Evolutionary conservation across 2,113 vertebrate species (phyloP), one percentile per base, ranked within the genome.

Genomic region (Caranx melampygus): DNA sequence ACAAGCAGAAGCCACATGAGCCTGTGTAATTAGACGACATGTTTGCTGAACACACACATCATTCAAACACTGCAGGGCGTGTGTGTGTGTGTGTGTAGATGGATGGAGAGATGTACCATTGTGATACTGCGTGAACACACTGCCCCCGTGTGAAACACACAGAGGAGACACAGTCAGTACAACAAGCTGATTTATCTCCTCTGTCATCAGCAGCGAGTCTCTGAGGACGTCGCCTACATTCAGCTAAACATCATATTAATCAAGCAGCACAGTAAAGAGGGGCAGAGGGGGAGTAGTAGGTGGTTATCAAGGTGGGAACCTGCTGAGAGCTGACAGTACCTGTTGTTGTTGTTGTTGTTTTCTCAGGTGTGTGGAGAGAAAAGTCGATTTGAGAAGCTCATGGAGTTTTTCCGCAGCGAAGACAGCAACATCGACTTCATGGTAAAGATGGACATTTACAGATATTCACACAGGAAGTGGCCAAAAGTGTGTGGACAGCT

Each of bases 381-480:
- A 78, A 94, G 92, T 5, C 94, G 95, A 33, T 96, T 96, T 0
- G 96, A 97, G 92, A 96, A 94, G 84, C 92, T 99, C 74, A 98
- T 99, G 97, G 98, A 99, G 37, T 99, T 96, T 92, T 99, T 99
- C 92, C 90, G 84, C 66, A 96, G 95, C 0, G 97, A 98, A 61
- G 98, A 99, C 60, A 94, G 76, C 89, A 98, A 96, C 93, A 97
- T 99, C 0, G 98, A 99, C 94, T 98, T 98, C 93, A 97, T 97
- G 97, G 98, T 99, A 93, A 96, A 83, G 1, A 33, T 4, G 11
- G 40, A 26, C 5, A 49, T 37, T 44, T 68, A 26, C 45, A 60
- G 5, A 58, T 7, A 4, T 14, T 0, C 7, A 16, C 15, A 18
- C 16, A 49, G 47, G 16, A 16, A 26, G 3, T 54, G 51, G 20